Evolutionary conservation across 2,888 invertebrate species (phyloP), one percentile per base, ranked within the genome.

Genomic region (Phytoseiulus persimilis): DNA sequence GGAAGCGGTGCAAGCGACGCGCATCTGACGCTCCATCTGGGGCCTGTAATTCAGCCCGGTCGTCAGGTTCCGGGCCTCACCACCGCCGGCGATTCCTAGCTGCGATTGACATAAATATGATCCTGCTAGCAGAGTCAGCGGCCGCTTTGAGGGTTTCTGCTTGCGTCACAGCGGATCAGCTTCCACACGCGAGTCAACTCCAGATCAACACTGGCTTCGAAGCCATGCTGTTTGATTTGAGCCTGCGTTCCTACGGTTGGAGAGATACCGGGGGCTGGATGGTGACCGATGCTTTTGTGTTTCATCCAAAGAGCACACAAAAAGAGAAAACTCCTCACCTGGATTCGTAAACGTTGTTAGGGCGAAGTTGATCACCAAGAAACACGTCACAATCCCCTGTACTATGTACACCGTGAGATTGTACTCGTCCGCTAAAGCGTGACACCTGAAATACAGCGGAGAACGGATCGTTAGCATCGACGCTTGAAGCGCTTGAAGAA

Each of bases 281-380:
- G n/a, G n/a, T n/a, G n/a, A n/a, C n/a, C n/a, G n/a, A n/a, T n/a
- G n/a, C n/a, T n/a, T n/a, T n/a, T n/a, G n/a, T n/a, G n/a, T n/a
- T n/a, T n/a, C n/a, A n/a, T n/a, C n/a, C n/a, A n/a, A n/a, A n/a
- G n/a, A n/a, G n/a, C n/a, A n/a, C n/a, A n/a, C n/a, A 23, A 65
- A 14, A 28, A 28, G 65, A 65, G 28, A 28, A 14, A 18, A 28
- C 65, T 65, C 28, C n/a, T 87, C 31, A 87, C 87, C 87, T 92
- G 98, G 98, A 94, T 99, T 98, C 98, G 99, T 98, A 94, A 98
- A 98, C 92, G 99, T 99, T 92, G 99, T 98, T 94, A 99, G 94
- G 92, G 97, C 97, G 94, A 99, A 98, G 95, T 99, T 99, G 94
- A 98, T 96, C 94, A 99, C 94, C 92, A 99, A 98, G 94, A 98